Conservation (phyloP, 2,113 vertebrate genomes). For the Rhea pennata region DNA sequence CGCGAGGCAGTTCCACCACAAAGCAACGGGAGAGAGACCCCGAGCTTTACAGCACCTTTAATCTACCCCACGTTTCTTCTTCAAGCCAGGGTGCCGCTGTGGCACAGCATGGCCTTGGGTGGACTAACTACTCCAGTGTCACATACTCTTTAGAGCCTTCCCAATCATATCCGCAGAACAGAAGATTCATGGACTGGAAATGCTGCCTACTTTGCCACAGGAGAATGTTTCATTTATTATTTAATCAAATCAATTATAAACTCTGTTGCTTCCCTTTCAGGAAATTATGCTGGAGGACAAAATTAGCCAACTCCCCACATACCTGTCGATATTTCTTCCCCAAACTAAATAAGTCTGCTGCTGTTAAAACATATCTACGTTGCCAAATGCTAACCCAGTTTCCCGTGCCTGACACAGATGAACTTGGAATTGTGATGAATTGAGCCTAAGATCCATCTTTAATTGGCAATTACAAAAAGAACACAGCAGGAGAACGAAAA, state of each 20-base stretch:
- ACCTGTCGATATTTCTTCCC: background rate
- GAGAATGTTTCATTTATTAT: conserved; percentile 41
- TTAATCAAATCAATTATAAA: conserved; percentile 40
- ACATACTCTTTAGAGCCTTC: background rate
- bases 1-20: background rate
- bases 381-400: conserved; percentile 21
- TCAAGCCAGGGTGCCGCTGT: background rate
- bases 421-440: conserved; percentile 29
- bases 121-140: background rate
- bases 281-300: conserved; percentile 8
- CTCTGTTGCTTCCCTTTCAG: conserved; percentile 31
- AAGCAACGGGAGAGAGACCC: background rate
- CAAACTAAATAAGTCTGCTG: background rate
- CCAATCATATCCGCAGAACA: background rate
- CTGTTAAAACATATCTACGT: background rate
- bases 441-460: background rate
- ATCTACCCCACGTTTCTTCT: background rate
- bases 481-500: background rate
- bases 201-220: background rate
- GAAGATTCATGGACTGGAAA: background rate
- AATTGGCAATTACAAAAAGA: conserved; percentile 29
- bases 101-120: background rate
- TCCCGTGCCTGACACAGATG: background rate
- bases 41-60: background rate
- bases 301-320: background rate